Base-by-base conservation (phyloP, 1,140 invertebrate species). In the Aethina tumida region DNA sequence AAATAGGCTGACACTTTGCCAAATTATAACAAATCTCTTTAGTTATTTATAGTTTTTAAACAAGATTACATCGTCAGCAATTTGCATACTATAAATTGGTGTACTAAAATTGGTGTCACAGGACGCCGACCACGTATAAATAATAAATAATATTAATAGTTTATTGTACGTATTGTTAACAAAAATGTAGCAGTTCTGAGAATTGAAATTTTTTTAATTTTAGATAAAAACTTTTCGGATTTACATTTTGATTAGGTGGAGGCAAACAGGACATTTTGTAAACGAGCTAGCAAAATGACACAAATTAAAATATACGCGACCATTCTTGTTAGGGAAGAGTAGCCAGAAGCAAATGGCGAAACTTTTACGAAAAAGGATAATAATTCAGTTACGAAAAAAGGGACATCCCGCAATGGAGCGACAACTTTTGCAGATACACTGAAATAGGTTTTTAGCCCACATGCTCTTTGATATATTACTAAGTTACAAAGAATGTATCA, bases 301-400 rank as follows among this genome's bases (percentile, higher is more conserved):
- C 25, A 47, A 47, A 47, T 47, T 43, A 47, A 44, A 44, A 47
- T 40, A 47, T 43, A 47, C 37, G 45, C 37, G 33, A 43, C 33
- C 43, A 30, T 37, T 29, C 19, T 26, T 36, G 26, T 34, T 29
- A 40, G 32, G 26, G 25, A 24, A 35, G n/a, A n/a, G 25, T 41
- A 40, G 36, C 40, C 34, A 43, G 32, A 41, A 39, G 45, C 30
- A 44, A 47, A 38, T 38, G 25, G 41, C 36, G 34, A 44, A 47
- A 43, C 36, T 40, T 47, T 44, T 36, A 44, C 37, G 37, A 39
- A 37, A 47, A 47, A 47, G 45, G 41, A 43, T 47, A 40, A 47
- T 47, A 47, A 47, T 43, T 47, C 45, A 47, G 41, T 47, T 47
- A 44, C 35, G 28, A 19, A 22, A 24, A 21, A 37, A 43, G 32